Evolutionary conservation across 1,140 invertebrate species (phyloP).

Genomic region (Drosophila arawakana): DNA sequence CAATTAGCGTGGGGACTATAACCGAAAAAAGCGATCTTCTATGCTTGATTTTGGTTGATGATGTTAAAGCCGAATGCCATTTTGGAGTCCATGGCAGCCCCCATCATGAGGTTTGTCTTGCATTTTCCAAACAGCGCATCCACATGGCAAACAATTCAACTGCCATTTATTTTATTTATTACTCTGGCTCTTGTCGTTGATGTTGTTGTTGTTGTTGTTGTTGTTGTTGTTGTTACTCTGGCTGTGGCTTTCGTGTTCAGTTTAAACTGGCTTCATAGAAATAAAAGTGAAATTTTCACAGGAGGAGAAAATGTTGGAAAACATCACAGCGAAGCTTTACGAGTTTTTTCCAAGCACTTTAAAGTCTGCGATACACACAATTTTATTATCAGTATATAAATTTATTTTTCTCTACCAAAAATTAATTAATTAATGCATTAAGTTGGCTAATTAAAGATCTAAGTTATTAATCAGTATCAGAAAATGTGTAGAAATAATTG

Average conservation of each 20-base stretch:
- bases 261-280: slow-evolving; percentile 63
- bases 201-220: slow-evolving; percentile 4
- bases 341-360: slow-evolving; percentile 17
- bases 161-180: slow-evolving; percentile 80
- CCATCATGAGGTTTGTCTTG: slow-evolving; percentile 23
- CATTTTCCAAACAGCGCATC: slow-evolving; percentile 37
- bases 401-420: slow-evolving; percentile 10
- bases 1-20: slow-evolving; percentile 39
- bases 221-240: slow-evolving; percentile 12
- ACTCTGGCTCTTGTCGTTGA: slow-evolving; percentile 19
- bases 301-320: slow-evolving; percentile 75
- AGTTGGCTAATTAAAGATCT: neutral
- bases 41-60: neutral
- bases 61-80: neutral
- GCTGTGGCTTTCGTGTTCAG: slow-evolving; percentile 52
- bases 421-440: slow-evolving; percentile 17
- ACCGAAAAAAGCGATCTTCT: neutral
- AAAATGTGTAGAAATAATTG: neutral
- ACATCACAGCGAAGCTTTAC: slow-evolving; percentile 17
- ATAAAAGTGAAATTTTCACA: slow-evolving; percentile 80
- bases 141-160: slow-evolving; percentile 64
- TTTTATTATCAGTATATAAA: slow-evolving; percentile 16
- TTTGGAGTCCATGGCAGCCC: slow-evolving; percentile 15
- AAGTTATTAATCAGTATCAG: neutral
- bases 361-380: slow-evolving; percentile 4